Base-by-base conservation (phyloP, 2,888 invertebrate species). In the Philereme vetulata region DNA sequence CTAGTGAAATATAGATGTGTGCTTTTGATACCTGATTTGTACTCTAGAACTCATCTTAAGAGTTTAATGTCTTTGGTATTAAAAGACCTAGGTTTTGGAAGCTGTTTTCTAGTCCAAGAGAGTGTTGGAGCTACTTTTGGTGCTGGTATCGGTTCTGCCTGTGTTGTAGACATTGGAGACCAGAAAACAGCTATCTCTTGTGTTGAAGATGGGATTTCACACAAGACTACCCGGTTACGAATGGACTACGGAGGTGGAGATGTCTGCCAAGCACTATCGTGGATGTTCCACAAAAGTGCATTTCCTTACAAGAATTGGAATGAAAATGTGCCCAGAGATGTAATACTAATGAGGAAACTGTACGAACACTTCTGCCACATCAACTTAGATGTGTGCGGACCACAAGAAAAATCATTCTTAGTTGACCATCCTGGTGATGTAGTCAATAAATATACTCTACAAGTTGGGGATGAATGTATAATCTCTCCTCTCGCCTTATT, bases 171-270 rank as follows among this genome's bases (percentile, higher is more conserved):
- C 82, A 95, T 98, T 53, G 98, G 98, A 0, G 98, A 98, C 80
- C 97, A 98, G 82, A 98, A 98, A 90, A 98, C 97, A 0, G 97
- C 98, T 0, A 96, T 99, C 21, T 98, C 98, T 2, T 99, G 98
- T 89, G 98, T 98, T 0, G 98, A 98, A 90, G 98, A 98, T 92
- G 98, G 98, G 0, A 96, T 98, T 62, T 98, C 98, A 33, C 97
- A 97, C 76, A 95, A 96, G 69, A 95, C 96, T 66, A 97, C 98
- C 0, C 93, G 98, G 77, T 94, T 95, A 75, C 88, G 96, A 53
- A 94, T 98, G 93, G 96, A 97, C 71, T 98, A 97, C 78, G 98
- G 98, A 4, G 97, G 98, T 4, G 96, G 96, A 8, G 98, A 99
- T 87, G 96, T 98, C 0, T 97, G 98, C 0, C 97, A 98, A 82